Percentiles rank a stretch among this genome's conserved stretches.
Evolutionary conservation across 2,888 invertebrate species (phyloP).

Genomic region (Frankliniella intonsa): DNA sequence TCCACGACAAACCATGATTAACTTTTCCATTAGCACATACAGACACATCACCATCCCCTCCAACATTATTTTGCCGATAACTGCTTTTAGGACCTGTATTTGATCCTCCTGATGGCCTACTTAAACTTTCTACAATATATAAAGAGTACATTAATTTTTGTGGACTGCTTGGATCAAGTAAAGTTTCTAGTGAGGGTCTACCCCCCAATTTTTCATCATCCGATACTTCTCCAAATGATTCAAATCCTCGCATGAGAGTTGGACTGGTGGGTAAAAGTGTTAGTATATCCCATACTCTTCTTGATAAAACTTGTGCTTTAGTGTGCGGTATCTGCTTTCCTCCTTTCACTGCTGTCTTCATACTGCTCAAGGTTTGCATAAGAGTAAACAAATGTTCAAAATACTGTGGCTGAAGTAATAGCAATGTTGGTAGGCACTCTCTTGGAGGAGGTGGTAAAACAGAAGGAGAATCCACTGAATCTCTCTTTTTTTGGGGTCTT

Average conservation of each 20-base stretch:
- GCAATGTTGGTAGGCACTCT: constrained; percentile 76
- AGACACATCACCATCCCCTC: neutral
- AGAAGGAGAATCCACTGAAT: constrained; percentile 76
- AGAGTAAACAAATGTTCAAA: constrained; percentile 86
- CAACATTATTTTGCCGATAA: neutral
- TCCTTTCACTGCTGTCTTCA: constrained; percentile 67
- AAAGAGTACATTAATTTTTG: constrained; percentile 94
- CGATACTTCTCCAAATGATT: constrained; percentile 54
- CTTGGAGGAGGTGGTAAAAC: constrained; percentile 81
- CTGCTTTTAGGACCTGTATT: neutral
- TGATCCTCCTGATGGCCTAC: constrained; percentile 42
- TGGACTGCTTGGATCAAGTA: constrained; percentile 82
- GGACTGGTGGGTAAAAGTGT: constrained; percentile 89
- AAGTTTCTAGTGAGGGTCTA: constrained; percentile 59
- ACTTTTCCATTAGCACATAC: neutral
- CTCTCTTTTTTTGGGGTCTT: constrained; percentile 55
- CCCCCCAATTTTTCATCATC: constrained; percentile 45
- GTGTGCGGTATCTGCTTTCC: constrained; percentile 71
- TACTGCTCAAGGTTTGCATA: constrained; percentile 84
- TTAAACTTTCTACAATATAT: constrained; percentile 79
- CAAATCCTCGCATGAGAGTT: constrained; percentile 76
- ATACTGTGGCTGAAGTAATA: constrained; percentile 78
- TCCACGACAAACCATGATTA: constrained; percentile 53
- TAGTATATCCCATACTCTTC: constrained; percentile 91
- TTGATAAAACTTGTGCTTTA: constrained; percentile 81